phyloP scores from a whole-genome alignment of 2,797 vertebrate genomes.

The Lepilemur ruficaudatus region DNA sequence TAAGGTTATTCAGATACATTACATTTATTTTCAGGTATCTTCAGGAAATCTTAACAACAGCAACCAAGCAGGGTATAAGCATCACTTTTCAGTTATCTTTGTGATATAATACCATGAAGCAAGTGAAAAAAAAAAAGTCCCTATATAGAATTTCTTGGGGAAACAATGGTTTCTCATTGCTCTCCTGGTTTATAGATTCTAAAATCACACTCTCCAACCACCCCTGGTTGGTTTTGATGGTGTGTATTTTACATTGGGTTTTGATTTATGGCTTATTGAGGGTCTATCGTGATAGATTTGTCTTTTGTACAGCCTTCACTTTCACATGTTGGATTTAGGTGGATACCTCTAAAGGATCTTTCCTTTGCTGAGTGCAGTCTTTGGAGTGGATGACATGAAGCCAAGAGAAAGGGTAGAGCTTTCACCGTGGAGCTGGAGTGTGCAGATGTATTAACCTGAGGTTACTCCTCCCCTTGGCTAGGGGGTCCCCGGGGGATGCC shows the following conservation, averaged over 20 bases:
- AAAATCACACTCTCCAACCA: neutral
- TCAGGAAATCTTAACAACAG: constrained; percentile 65
- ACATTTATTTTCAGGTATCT: constrained; percentile 68
- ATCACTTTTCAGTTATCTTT: neutral
- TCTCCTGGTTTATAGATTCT: neutral
- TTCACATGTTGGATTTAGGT: rapidly evolving
- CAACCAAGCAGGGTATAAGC: neutral
- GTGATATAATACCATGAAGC: neutral
- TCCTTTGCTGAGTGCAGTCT: neutral
- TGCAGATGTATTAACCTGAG: rapidly evolving
- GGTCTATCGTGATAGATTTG: neutral
- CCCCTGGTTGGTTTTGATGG: neutral
- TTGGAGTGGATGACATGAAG: neutral
- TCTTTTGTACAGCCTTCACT: neutral
- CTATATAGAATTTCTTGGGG: neutral
- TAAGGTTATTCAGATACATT: constrained; percentile 70
- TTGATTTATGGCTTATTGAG: neutral
- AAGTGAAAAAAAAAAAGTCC: neutral
- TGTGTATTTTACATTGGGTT: neutral
- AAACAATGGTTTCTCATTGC: neutral
- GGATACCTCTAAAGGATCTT: neutral
- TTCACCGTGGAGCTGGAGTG: neutral
- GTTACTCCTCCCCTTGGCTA: rapidly evolving
- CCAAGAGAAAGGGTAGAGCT: neutral
- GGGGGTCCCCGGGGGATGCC: rapidly evolving